These are phyloP conservation scores for Chaetodon trifasciatus DNA, from an alignment of 2,797 vertebrate genomes.

Conservation along the genomic window DNA sequence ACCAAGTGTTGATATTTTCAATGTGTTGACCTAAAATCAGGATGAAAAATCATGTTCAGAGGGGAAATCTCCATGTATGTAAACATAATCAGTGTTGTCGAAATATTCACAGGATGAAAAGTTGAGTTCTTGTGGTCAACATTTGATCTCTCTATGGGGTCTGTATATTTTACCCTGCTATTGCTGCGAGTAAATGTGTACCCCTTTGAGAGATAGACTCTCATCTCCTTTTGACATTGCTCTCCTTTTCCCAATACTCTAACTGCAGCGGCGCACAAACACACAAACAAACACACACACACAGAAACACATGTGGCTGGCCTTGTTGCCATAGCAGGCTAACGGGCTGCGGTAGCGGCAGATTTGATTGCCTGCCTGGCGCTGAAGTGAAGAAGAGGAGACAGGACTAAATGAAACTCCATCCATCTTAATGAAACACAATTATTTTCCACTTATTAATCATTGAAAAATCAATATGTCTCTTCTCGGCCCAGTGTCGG, in stretches of 20 bases:
- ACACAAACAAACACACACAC: slow-evolving; percentile 46
- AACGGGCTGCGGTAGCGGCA: slow-evolving; percentile 88
- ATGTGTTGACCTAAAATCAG: slow-evolving; percentile 54
- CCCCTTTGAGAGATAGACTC: slow-evolving; percentile 69
- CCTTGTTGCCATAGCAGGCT: slow-evolving; percentile 97
- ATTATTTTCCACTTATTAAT: slow-evolving; percentile 99
- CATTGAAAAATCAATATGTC: slow-evolving; percentile 99
- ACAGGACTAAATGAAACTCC: slow-evolving; percentile 99
- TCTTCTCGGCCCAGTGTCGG: slow-evolving; percentile 94
- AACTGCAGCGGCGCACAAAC: slow-evolving; percentile 23
- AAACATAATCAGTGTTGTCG: slow-evolving; percentile 75
- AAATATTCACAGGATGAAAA: slow-evolving; percentile 70
- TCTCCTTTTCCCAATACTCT: slow-evolving; percentile 52
- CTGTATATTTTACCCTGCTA: slow-evolving; percentile 50
- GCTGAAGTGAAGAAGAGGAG: slow-evolving; percentile 97
- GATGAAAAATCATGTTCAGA: slow-evolving; percentile 53
- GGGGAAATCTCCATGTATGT: slow-evolving; percentile 59
- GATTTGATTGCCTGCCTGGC: slow-evolving; percentile 97
- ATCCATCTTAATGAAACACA: slow-evolving; percentile 99
- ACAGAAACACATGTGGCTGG: slow-evolving; percentile 72
- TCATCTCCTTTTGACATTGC: slow-evolving; percentile 71
- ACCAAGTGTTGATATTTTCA: slow-evolving; percentile 63
- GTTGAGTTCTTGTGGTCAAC: slow-evolving; percentile 51
- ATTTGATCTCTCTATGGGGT: slow-evolving; percentile 67
- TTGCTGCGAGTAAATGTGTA: slow-evolving; percentile 58